These are phyloP conservation scores for Acrobasis suavella DNA, from an alignment of 2,888 invertebrate genomes.

Conservation along the genomic window DNA sequence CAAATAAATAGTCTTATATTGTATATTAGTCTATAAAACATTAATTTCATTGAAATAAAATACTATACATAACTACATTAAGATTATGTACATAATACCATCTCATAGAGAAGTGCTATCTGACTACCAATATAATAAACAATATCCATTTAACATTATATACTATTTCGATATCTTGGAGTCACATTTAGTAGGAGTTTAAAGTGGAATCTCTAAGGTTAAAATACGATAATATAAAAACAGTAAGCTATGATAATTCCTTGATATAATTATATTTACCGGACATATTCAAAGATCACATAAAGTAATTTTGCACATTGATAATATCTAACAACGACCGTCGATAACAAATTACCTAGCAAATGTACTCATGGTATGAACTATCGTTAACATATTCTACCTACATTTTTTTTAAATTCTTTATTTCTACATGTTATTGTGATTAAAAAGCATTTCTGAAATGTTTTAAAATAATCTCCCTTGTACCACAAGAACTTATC, in stretches of 20 bases:
- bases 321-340: slow-evolving; percentile 71
- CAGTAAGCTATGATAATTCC: slow-evolving; percentile 72
- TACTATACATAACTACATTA: slow-evolving; percentile 81
- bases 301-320: slow-evolving; percentile 67
- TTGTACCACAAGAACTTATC: slow-evolving; percentile 67
- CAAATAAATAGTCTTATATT: slow-evolving; percentile 83
- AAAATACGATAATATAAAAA: slow-evolving; percentile 74
- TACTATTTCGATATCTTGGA: slow-evolving; percentile 72
- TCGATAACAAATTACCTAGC: slow-evolving; percentile 72
- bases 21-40: slow-evolving; percentile 83
- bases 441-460: slow-evolving; percentile 72
- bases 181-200: slow-evolving; percentile 68
- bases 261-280: slow-evolving; percentile 63
- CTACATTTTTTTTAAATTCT: slow-evolving; percentile 61
- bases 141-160: slow-evolving; percentile 77
- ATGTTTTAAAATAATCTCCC: slow-evolving; percentile 73
- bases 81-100: slow-evolving; percentile 81
- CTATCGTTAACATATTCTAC: slow-evolving; percentile 67
- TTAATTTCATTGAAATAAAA: slow-evolving; percentile 82
- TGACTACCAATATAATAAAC: slow-evolving; percentile 73
- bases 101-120: slow-evolving; percentile 68
- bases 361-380: slow-evolving; percentile 59
- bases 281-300: slow-evolving; percentile 65
- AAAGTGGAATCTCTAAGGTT: slow-evolving; percentile 69
- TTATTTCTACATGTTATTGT: slow-evolving; percentile 62